phyloP scores from a whole-genome alignment of 1,140 invertebrate species.

The Zaprionus tsacasi region DNA sequence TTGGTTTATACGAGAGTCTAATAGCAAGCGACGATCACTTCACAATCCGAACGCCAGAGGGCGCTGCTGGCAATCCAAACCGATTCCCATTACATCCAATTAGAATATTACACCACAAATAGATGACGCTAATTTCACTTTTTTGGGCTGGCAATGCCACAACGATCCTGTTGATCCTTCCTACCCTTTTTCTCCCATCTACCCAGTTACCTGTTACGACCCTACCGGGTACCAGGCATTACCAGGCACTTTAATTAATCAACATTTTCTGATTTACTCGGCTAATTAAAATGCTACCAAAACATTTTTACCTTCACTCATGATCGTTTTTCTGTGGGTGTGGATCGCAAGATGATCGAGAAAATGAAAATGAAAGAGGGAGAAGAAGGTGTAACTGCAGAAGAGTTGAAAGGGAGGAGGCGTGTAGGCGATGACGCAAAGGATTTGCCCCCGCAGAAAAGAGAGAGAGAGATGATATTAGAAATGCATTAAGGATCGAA shows the following conservation, averaged over 20 bases:
- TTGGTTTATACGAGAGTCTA: background rate
- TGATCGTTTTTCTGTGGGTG: constrained; percentile 30
- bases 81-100: constrained; percentile 40
- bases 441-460: constrained; percentile 40
- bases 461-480: constrained; percentile 45
- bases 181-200: constrained; percentile 12
- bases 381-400: constrained; percentile 6
- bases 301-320: constrained; percentile 45
- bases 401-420: constrained; percentile 42
- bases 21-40: constrained; percentile 12
- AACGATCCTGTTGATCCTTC: constrained; percentile 26
- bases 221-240: constrained; percentile 27
- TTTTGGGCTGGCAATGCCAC: constrained; percentile 48
- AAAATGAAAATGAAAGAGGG: background rate
- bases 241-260: constrained; percentile 78
- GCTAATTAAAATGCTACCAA: constrained; percentile 81
- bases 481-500: constrained; percentile 68
- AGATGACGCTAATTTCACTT: constrained; percentile 41
- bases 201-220: constrained; percentile 19
- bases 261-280: constrained; percentile 28
- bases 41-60: constrained; percentile 34
- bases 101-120: background rate
- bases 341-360: constrained; percentile 14
- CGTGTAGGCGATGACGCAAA: constrained; percentile 75
- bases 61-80: constrained; percentile 30